A percentile compares a stretch with the other conserved stretches of the same genome.
Evolutionary conservation across 2,888 invertebrate genomes (phyloP).

Genomic region (Teleiodes luculella): DNA sequence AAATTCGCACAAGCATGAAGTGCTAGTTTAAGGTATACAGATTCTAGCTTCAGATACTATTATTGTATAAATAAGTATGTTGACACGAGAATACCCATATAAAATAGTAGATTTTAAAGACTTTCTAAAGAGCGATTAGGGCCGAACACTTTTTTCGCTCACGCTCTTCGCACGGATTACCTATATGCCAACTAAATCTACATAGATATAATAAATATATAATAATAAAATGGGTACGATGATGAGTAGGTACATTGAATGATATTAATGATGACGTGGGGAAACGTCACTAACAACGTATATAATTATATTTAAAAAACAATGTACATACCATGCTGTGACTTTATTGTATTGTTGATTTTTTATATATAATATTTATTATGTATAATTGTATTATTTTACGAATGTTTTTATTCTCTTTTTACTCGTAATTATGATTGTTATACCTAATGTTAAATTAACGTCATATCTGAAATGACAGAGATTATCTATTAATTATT

Average conservation of each 20-base stretch:
- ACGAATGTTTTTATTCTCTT: conserved; percentile 56
- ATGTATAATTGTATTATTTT: conserved; percentile 51
- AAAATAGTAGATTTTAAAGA: conserved; percentile 48
- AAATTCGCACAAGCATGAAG: too few relatives aligned
- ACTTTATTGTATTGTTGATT: conserved; percentile 64
- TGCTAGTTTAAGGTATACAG: conserved; percentile 43
- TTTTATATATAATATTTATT: conserved; percentile 35
- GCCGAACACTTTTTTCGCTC: background rate
- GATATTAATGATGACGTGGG: conserved; percentile 21
- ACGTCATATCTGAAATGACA: conserved; percentile 64
- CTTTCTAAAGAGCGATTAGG: conserved; percentile 24
- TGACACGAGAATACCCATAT: conserved; percentile 37
- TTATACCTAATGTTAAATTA: conserved; percentile 53
- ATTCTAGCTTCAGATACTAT: conserved; percentile 52
- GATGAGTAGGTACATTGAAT: conserved; percentile 43
- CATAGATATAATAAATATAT: conserved; percentile 34
- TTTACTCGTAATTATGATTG: conserved; percentile 56
- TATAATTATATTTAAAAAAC: conserved; percentile 32
- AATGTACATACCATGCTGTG: conserved; percentile 60
- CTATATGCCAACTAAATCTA: conserved; percentile 53
- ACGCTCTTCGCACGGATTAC: conserved; percentile 29
- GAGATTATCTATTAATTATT: conserved; percentile 49
- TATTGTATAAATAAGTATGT: conserved; percentile 43
- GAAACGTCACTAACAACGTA: conserved; percentile 37
- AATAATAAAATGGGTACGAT: conserved; percentile 62